Evolutionary conservation across 2,888 invertebrate species (phyloP), one percentile per base, ranked within the genome.

Genomic region (Helicoverpa assulta): DNA sequence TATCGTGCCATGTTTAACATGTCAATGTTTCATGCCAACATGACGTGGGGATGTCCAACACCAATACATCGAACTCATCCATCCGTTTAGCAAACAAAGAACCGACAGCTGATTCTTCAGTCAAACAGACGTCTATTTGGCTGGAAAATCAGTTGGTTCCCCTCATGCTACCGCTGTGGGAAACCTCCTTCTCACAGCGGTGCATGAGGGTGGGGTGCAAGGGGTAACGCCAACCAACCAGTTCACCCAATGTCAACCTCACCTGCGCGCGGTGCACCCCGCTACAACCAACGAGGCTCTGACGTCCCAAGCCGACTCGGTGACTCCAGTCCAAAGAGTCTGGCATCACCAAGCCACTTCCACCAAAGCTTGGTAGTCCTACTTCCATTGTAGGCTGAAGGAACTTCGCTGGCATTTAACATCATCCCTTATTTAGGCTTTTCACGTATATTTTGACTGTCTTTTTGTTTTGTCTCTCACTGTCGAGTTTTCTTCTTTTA

Each of bases 261-360:
- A 37, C 73, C 73, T 74, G 75, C 75, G 10, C 69, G 73, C 7
- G 75, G 73, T 64, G 74, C 73, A 69, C 73, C 63, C 75, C 18
- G 75, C 75, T 55, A n/a, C 7, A 29, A 33, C 75, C 5, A 69
- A 12, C 69, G 74, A 69, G 74, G 73, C 63, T 58, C 62, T 76
- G 76, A 43, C 76, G 60, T 58, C 75, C 59, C 7, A 6, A 37
- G 18, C 37, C n/a, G 14, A 19, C 43, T 33, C n/a, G 1, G 21
- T 7, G 19, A 19, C 8, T 61, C 16, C 6, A 14, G 18, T 33
- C 6, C 5, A 7, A 59, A 7, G n/a, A 40, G 4, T 19, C 21
- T 64, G 40, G 40, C 21, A 52, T 40, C 0, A 52, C 19, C 37
- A 53, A 66, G 55, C 50, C 4, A 59, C 19, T 18, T 56, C 3